Evolutionary conservation across 2,888 invertebrate genomes (phyloP), one percentile per base, ranked within the genome.

Genomic region (Protodeltote pygarga): DNA sequence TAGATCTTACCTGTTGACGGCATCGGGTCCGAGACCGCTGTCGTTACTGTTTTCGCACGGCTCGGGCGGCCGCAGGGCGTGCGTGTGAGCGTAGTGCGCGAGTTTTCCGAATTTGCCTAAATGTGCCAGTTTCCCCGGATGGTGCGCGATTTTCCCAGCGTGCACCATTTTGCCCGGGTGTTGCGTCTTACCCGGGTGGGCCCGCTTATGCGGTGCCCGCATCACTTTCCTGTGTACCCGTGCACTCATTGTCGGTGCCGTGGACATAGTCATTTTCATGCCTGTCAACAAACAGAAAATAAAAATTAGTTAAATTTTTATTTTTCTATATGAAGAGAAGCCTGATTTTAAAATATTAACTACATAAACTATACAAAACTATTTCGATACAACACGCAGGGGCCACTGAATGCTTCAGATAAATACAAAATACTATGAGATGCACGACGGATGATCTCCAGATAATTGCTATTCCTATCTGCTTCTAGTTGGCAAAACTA

Each of bases 11-110:
- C 91, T 91, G 86, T 85, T 83, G 29, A 79, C 73, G 63, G 94
- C 95, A 81, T 97, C 97, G 62, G 96, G 96, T 47, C 97, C 97
- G 66, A 97, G 93, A 17, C 97, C 97, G 65, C 97, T 97, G 87
- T 97, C 97, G 91, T 97, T 97, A 57, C 97, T 97, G 87, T 96
- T 97, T 83, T 97, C 97, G 82, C 96, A 96, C 53, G 94, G 94
- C 79, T 93, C 93, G 24, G 93, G 84, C 35, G 92, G 91, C 60
- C 92, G 80, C 64, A 92, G 69, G 23, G 84, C 53, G 71, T 93
- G 93, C 76, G 90, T 84, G 85, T 91, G 86, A 57, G 90, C 75
- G 82, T 88, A 85, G 71, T 87, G 84, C 42, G 83, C 66, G 51
- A 85, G 70, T 71, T 89, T 84, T 55, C 85, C 85, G 77, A 91